Evolutionary conservation across 2,888 invertebrate species (phyloP), one percentile per base, ranked within the genome.

Genomic region (Drosophila aldrichi): DNA sequence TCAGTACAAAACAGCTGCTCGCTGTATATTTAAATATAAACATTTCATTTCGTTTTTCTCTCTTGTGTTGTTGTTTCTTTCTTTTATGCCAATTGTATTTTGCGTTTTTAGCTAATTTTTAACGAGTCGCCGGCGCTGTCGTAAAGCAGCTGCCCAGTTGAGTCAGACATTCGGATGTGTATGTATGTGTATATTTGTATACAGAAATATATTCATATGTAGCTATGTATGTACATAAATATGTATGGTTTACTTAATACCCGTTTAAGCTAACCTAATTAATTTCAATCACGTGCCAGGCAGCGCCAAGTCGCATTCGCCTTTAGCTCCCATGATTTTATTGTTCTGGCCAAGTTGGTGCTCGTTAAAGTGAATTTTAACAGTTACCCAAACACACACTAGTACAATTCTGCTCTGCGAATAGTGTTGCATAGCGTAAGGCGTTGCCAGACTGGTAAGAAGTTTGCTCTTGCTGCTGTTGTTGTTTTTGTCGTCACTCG

Each of bases 71-170:
- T 43, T 18, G 36, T 36, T 44, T 40, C 18, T 36, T 44, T 29
- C 22, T 56, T 56, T 9, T 56, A 41, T 65, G 64, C 54, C 59
- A 79, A 79, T 70, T 60, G 48, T 70, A 56, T 79, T 70, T 70
- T 79, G 77, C 70, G 79, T 57, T 61, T 77, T 75, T 66, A 66
- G 75, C 75, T 74, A 66, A 70, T 58, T 77, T 74, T 66, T 49
- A 75, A 75, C 49, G 54, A 65, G 56, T 64, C 20, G 60, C 54
- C 60, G 69, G 49, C 59, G 67, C 43, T 44, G 60, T 38, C 41
- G 36, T 44, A 57, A 22, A 55, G 70, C 79, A 74, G 70, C 66
- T 55, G 66, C 71, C 55, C n/a, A n/a, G 41, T 54, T 76, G 76
- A 70, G 49, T 79, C 70, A 60, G 18, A 49, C 25, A 38, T 22